These are phyloP conservation scores for Tenodera sinensis DNA, from an alignment of 2,888 invertebrate species.

Conservation along the genomic window DNA sequence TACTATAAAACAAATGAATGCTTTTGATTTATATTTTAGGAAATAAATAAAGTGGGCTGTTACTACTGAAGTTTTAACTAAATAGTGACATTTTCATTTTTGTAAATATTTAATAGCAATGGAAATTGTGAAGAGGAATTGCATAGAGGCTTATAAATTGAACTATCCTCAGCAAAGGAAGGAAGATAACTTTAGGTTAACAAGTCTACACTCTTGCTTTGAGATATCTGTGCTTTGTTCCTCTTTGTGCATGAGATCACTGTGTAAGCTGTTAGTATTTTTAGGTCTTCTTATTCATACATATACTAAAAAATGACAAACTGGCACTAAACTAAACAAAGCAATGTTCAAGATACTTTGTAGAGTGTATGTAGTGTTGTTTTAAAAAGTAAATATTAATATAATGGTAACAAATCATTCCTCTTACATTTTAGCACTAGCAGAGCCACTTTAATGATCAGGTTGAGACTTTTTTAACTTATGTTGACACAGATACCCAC, in stretches of 20 bases:
- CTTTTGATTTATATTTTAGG: too few species aligned
- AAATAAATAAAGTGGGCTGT: too few species aligned
- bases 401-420: not conserved
- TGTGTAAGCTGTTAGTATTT: not conserved
- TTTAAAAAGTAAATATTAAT: not conserved
- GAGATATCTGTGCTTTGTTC: not conserved
- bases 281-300: not conserved
- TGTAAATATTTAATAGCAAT: too few species aligned
- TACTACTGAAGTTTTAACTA: too few species aligned
- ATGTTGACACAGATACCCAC: conserved; percentile 44
- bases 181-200: too few species aligned
- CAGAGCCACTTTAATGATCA: not conserved
- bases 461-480: not conserved
- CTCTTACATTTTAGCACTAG: not conserved
- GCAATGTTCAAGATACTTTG: not conserved
- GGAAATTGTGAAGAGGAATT: too few species aligned
- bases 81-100: too few species aligned
- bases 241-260: not conserved
- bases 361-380: not conserved
- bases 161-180: too few species aligned
- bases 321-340: not conserved
- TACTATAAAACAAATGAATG: too few species aligned
- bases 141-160: too few species aligned
- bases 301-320: not conserved
- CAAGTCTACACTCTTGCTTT: not conserved